phyloP scores from a whole-genome alignment of 2,113 vertebrate genomes.

The Oophaga pumilio region DNA sequence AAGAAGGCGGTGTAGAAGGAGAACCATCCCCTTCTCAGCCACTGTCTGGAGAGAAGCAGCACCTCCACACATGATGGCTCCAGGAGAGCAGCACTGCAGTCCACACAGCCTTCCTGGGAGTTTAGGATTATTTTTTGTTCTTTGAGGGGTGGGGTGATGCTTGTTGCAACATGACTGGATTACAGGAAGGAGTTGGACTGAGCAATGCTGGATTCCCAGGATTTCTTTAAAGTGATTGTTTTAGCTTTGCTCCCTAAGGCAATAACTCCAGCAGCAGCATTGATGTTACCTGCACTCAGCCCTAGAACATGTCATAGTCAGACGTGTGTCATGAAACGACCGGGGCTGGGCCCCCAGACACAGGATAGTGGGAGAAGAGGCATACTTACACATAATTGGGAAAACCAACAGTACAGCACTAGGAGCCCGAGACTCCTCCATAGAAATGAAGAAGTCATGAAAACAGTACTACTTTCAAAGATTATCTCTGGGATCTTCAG shows the following conservation, averaged over 20 bases:
- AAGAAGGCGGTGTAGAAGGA: conserved; percentile 57
- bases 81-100: conserved; percentile 12
- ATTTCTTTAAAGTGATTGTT: conserved; percentile 36
- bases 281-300: conserved; percentile 22
- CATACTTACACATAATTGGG: background rate
- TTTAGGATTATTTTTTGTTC: conserved; percentile 20
- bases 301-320: conserved; percentile 23
- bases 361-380: background rate
- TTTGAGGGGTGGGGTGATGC: conserved; percentile 66
- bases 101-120: conserved; percentile 43
- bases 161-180: conserved; percentile 63
- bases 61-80: conserved; percentile 60
- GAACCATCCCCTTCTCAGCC: conserved; percentile 66
- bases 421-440: background rate
- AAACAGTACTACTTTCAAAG: too few species aligned
- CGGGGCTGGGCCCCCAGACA: conserved; percentile 21
- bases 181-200: conserved; percentile 15
- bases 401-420: background rate
- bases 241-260: conserved; percentile 16
- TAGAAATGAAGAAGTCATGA: background rate
- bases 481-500: too few species aligned
- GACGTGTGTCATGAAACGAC: conserved; percentile 35
- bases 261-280: conserved; percentile 20
- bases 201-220: background rate
- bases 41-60: conserved; percentile 61